A percentile compares a stretch with the other conserved stretches of the same genome.
phyloP scores from a whole-genome alignment of 2,888 invertebrate genomes.

The Barypeithes pellucidus region DNA sequence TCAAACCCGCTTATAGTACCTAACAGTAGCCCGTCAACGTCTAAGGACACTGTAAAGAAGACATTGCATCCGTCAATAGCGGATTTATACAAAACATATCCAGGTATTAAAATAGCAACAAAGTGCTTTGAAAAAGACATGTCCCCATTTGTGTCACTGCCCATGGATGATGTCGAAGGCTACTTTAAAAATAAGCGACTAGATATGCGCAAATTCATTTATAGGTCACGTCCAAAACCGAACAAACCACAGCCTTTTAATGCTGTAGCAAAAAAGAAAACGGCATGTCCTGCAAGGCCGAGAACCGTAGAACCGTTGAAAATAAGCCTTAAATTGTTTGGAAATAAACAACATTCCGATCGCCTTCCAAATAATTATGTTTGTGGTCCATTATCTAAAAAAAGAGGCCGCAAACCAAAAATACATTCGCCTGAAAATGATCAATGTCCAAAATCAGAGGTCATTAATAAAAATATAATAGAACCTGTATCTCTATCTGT shows the following conservation, averaged over 20 bases:
- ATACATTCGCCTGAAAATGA: too few species aligned
- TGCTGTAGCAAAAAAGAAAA: background rate
- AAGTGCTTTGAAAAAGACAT: slow-evolving; percentile 52
- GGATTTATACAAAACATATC: slow-evolving; percentile 52
- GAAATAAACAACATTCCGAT: background rate
- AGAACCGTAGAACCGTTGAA: slow-evolving; percentile 7
- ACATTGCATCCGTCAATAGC: slow-evolving; percentile 54
- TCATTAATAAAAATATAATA: too few species aligned
- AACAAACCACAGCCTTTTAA: slow-evolving; percentile 3
- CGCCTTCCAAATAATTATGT: background rate
- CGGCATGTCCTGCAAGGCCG: background rate
- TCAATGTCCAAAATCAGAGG: background rate
- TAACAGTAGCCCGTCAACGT: background rate
- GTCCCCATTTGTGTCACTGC: slow-evolving; percentile 55
- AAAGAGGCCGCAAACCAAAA: slow-evolving; percentile 13
- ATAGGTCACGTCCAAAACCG: background rate
- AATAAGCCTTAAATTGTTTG: background rate
- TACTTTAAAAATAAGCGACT: slow-evolving; percentile 40
- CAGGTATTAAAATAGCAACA: slow-evolving; percentile 55
- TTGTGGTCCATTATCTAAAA: background rate
- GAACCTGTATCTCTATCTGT: too few species aligned
- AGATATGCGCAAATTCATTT: slow-evolving; percentile 25
- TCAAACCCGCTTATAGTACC: background rate
- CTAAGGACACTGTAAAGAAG: background rate
- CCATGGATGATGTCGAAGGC: slow-evolving; percentile 57